Evolutionary conservation across 2,888 invertebrate species (phyloP), one percentile per base, ranked within the genome.

Genomic region (Leucophora obtusa): DNA sequence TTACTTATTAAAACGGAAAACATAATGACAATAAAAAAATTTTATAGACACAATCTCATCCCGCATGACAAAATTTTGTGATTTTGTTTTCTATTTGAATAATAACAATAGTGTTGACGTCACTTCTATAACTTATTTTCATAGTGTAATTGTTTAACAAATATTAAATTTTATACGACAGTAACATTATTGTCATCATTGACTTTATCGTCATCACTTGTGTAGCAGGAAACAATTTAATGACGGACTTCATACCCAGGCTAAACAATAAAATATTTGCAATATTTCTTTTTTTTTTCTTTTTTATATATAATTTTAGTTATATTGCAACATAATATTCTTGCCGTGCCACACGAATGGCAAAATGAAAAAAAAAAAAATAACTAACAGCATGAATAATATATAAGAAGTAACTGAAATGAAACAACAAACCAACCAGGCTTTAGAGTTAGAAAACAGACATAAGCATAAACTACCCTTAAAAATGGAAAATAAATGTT

Each of bases 1-100:
- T 81, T 81, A 77, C 63, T 81, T 77, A 74, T 70, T 66, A 81
- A 69, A 81, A 77, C 77, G 81, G 81, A 77, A 81, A 77, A 70
- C 77, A 77, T 81, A 73, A 81, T 69, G 81, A 77, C 81, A 70
- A 81, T 81, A 81, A 77, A 81, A 77, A 70, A 77, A 77, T 73
- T 77, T 81, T 74, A 77, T 66, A 70, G 73, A 74, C 76, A 81
- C 70, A 70, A 35, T 77, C 35, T 59, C 80, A 28, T 62, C 51
- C 35, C 47, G 9, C 15, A 65, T 28, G 7, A 63, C 54, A 77
- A 47, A 50, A 50, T 56, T 56, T 18, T 54, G 14, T 15, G 3
- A 56, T 56, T 24, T 28, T n/a, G 8, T 28, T 18, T 38, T 73
- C 38, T 24, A 17, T 47, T n/a, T 24, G 9, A 24, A 47, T 38